These are phyloP conservation scores for Balaeniceps rex DNA, from an alignment of 2,113 vertebrate genomes.

Conservation along the genomic window DNA sequence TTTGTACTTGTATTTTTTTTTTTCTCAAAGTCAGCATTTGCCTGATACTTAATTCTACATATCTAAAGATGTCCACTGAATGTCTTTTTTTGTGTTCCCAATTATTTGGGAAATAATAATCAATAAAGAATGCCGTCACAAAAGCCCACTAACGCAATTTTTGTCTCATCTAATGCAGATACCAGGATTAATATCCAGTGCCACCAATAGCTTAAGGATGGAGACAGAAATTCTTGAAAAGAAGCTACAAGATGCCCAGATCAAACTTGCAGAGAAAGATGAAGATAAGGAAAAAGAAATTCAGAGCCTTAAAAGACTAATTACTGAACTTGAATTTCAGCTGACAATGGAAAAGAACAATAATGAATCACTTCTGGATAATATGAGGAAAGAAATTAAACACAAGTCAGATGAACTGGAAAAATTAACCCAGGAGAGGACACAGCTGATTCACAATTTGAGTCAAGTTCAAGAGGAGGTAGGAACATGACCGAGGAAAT, in stretches of 20 bases:
- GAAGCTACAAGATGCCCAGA: constrained; percentile 63
- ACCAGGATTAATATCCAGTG: constrained; percentile 67
- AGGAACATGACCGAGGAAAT: not conserved
- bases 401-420: constrained; percentile 78
- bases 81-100: not conserved
- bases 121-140: too few relatives aligned
- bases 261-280: constrained; percentile 64
- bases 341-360: constrained; percentile 72
- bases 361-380: constrained; percentile 55
- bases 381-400: constrained; percentile 72
- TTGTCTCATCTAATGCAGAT: constrained; percentile 66
- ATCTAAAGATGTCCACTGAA: not conserved
- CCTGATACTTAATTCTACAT: not conserved
- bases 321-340: constrained; percentile 68
- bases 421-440: constrained; percentile 67
- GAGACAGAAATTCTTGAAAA: constrained; percentile 71
- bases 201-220: constrained; percentile 68
- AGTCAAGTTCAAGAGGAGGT: constrained; percentile 81
- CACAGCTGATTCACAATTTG: constrained; percentile 72
- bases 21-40: not conserved
- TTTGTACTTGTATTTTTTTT: not conserved
- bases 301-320: constrained; percentile 59
- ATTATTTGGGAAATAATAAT: too few relatives aligned
- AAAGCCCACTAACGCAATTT: not conserved
- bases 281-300: constrained; percentile 72